These are phyloP conservation scores for Platorchestia sp. DNA, from an alignment of 1,140 invertebrate genomes.

Conservation along the genomic window DNA sequence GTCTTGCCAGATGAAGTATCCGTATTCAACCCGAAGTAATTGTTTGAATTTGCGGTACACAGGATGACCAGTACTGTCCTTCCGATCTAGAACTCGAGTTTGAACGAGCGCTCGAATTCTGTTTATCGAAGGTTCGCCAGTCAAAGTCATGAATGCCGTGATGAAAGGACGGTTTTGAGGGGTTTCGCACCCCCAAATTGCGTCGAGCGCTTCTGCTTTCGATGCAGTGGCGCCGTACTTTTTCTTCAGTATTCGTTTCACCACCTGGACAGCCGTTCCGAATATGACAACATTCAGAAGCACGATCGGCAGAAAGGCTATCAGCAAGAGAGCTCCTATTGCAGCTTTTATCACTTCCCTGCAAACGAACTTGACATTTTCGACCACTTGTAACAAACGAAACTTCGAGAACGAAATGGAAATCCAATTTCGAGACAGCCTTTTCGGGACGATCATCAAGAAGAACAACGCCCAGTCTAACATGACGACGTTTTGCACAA, in stretches of 20 bases:
- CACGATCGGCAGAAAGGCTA: background rate
- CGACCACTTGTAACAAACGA: background rate
- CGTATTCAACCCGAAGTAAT: constrained; percentile 58
- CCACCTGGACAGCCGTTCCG: background rate
- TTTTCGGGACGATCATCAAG: background rate
- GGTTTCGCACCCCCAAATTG: constrained; percentile 61
- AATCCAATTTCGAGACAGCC: background rate
- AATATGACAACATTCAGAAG: background rate
- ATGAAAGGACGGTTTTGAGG: constrained; percentile 61
- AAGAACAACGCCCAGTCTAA: background rate
- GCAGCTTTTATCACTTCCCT: background rate
- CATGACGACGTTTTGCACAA: background rate
- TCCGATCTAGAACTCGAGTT: constrained; percentile 51
- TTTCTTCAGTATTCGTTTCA: background rate
- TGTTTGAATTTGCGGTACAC: constrained; percentile 62
- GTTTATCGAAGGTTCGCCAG: constrained; percentile 53
- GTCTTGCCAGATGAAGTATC: constrained; percentile 62
- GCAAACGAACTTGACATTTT: background rate
- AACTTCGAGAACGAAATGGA: background rate
- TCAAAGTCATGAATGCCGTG: constrained; percentile 47
- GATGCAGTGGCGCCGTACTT: constrained; percentile 47
- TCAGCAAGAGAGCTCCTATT: background rate
- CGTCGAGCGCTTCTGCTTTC: constrained; percentile 59
- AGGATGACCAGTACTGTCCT: constrained; percentile 40
- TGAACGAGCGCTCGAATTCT: constrained; percentile 52